Evolutionary conservation across 1,140 invertebrate genomes (phyloP), one percentile per base, ranked within the genome.

Genomic region (Contarinia nasturtii): DNA sequence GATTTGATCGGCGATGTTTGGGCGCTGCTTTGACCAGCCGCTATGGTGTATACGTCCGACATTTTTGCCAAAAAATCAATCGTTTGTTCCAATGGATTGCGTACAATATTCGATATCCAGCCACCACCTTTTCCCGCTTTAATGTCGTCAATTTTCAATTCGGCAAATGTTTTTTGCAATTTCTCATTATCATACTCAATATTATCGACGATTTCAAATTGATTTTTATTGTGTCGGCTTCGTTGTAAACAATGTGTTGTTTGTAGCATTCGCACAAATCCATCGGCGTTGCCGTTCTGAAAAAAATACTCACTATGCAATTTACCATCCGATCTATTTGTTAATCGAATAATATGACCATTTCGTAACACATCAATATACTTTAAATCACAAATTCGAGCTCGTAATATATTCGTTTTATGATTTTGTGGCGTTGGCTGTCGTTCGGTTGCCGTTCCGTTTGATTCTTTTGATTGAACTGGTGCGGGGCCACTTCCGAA

Each of bases 271-370:
- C 73, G 71, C 8, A 89, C 66, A 57, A 93, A 82, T 49, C 75
- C 74, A 55, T 86, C 80, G 7, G 82, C 83, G 52, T 87, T 87
- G 10, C 80, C 83, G 55, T 83, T 74, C 59, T 89, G 83, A 65
- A 93, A 93, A 55, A 87, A 81, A 55, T 86, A 79, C 14, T 80
- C 79, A 50, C 80, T 80, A 52, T 84, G 78, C 49, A 76, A 74
- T 1, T 79, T 75, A 11, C 80, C 78, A 57, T 83, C 79, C 3
- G 46, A 47, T 55, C 80, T 77, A 10, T 77, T 76, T 49, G 76
- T 73, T 51, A 86, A 76, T 43, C 77, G 76, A 49, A 86, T 64
- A 45, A 80, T 74, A 44, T 80, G 75, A 34, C 74, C 77, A 48
- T 79, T 75, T 41, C 75, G 71, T 33, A 74, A 70, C 10, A 81